These are phyloP conservation scores for Oreochromis aureus DNA, from an alignment of 2,113 vertebrate species.

Conservation along the genomic window DNA sequence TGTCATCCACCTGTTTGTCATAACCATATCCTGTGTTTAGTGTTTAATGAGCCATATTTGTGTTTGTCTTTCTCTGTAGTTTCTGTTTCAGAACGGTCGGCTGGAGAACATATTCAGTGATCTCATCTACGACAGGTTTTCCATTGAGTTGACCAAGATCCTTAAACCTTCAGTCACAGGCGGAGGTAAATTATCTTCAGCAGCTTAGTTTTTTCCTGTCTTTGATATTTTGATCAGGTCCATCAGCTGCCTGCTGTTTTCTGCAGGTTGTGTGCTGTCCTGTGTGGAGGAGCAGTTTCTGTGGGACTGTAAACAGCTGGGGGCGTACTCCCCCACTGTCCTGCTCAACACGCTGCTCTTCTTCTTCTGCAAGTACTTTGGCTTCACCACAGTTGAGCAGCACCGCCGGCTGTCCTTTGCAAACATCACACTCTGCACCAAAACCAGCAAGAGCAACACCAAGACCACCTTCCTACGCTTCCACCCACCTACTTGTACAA, in stretches of 20 bases:
- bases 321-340: conserved; percentile 91
- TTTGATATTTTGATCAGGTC: background rate
- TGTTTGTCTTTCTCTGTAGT: conserved; percentile 66
- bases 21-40: background rate
- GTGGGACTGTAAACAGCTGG: conserved; percentile 96
- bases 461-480: conserved; percentile 88
- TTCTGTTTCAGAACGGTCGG: conserved; percentile 88
- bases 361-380: conserved; percentile 95
- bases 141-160: conserved; percentile 80
- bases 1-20: background rate
- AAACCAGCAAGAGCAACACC: conserved; percentile 76
- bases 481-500: conserved; percentile 76
- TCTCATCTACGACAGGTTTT: conserved; percentile 82
- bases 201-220: background rate
- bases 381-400: conserved; percentile 85
- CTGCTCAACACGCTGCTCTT: conserved; percentile 94
- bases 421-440: conserved; percentile 82
- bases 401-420: conserved; percentile 91
- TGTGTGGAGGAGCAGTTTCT: conserved; percentile 91
- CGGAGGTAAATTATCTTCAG: conserved; percentile 70
- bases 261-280: conserved; percentile 82
- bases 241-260: background rate
- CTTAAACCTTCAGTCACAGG: conserved; percentile 82
- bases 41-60: background rate
- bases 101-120: conserved; percentile 96